Percentiles rank a stretch among this genome's conserved stretches.
Evolutionary conservation across 2,113 vertebrate species (phyloP).

Genomic region (Chionis minor): DNA sequence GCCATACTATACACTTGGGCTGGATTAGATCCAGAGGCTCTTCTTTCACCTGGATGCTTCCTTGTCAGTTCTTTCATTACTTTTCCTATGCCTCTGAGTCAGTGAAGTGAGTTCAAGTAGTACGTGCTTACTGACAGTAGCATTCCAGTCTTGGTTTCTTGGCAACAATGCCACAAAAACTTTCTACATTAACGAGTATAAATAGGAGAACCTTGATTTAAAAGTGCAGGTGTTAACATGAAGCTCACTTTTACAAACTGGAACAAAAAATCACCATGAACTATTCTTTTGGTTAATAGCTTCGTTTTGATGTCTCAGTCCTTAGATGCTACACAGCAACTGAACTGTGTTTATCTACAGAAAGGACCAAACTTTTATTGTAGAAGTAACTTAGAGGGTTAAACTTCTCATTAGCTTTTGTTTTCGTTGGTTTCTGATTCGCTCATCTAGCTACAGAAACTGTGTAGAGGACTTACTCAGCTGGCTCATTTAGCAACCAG

Average conservation of each 20-base stretch:
- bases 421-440: neutral
- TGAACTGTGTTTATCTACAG: neutral
- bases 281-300: neutral
- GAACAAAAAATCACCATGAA: neutral
- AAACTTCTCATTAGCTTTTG: neutral
- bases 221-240: neutral
- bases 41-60: neutral
- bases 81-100: neutral
- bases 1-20: neutral
- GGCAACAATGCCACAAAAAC: neutral
- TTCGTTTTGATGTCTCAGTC: neutral
- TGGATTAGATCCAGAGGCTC: conserved; percentile 10
- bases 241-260: neutral
- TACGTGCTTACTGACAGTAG: neutral
- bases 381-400: neutral
- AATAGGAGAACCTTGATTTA: neutral
- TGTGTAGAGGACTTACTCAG: neutral
- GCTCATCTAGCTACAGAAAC: neutral
- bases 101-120: neutral
- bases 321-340: neutral
- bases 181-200: neutral
- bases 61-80: neutral
- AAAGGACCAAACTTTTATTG: neutral
- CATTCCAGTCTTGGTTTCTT: neutral
- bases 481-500: neutral